A percentile compares a stretch with the other conserved stretches of the same genome.
These are phyloP conservation scores for Diplodus puntazzo DNA, from an alignment of 2,797 vertebrate species.

Conservation along the genomic window DNA sequence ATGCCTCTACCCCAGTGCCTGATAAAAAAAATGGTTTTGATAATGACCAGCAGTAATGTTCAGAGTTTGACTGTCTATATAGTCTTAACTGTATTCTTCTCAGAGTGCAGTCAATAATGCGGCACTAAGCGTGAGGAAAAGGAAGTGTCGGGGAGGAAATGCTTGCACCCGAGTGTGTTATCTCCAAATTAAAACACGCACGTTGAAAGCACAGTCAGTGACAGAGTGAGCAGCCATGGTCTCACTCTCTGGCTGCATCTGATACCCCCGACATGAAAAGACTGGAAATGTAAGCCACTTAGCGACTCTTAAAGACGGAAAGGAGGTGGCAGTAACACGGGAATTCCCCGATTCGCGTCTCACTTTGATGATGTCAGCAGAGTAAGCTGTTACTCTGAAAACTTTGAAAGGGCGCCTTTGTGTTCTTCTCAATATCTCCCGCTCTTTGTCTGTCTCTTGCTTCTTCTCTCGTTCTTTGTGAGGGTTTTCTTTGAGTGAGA, in stretches of 20 bases:
- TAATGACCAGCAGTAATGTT: neutral
- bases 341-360: slow-evolving; percentile 71
- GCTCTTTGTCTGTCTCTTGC: slow-evolving; percentile 28
- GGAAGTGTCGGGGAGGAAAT: slow-evolving; percentile 15
- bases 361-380: slow-evolving; percentile 82
- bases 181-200: slow-evolving; percentile 31
- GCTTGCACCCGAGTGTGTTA: slow-evolving; percentile 4
- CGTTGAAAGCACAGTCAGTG: slow-evolving; percentile 31
- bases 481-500: slow-evolving; percentile 57
- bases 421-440: slow-evolving; percentile 36
- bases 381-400: slow-evolving; percentile 53
- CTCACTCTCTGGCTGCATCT: slow-evolving; percentile 44
- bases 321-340: slow-evolving; percentile 53
- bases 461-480: slow-evolving; percentile 42
- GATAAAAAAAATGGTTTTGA: neutral
- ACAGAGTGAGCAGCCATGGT: slow-evolving; percentile 12
- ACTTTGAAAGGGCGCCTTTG: slow-evolving; percentile 74
- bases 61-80: neutral
- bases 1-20: neutral
- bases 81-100: neutral
- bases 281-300: slow-evolving; percentile 57
- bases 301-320: slow-evolving; percentile 50
- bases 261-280: slow-evolving; percentile 62
- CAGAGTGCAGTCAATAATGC: slow-evolving; percentile 17
- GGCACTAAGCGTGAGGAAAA: slow-evolving; percentile 15